Conservation (phyloP, 2,888 invertebrate genomes). For the Epirrhoe tristata region DNA sequence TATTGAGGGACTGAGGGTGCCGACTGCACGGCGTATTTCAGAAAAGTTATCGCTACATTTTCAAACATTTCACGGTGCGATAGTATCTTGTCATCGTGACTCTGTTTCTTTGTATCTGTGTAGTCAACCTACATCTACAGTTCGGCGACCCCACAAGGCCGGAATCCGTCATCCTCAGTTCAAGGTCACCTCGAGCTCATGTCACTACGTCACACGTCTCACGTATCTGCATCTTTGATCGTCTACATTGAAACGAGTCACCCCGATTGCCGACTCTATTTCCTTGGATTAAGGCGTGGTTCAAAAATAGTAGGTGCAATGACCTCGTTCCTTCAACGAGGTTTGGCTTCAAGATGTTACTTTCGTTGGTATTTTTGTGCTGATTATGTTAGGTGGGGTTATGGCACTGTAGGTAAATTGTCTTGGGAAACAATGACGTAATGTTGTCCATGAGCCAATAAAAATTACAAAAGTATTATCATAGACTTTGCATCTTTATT, state of each 20-base stretch:
- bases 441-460: background rate
- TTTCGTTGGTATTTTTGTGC: slow-evolving; percentile 73
- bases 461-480: background rate
- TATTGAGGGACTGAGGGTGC: slow-evolving; percentile 21
- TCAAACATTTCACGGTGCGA: slow-evolving; percentile 22
- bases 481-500: background rate
- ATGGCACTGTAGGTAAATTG: slow-evolving; percentile 44
- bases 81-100: slow-evolving; percentile 36
- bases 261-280: slow-evolving; percentile 65
- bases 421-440: slow-evolving; percentile 18
- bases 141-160: slow-evolving; percentile 81
- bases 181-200: slow-evolving; percentile 75
- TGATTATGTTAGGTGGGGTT: slow-evolving; percentile 58
- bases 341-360: slow-evolving; percentile 72
- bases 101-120: slow-evolving; percentile 48
- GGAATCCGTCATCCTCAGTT: slow-evolving; percentile 80
- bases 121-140: slow-evolving; percentile 62
- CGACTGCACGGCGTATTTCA: slow-evolving; percentile 22
- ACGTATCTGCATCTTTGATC: slow-evolving; percentile 73
- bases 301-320: slow-evolving; percentile 75
- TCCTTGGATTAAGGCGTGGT: slow-evolving; percentile 59
- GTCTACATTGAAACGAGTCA: slow-evolving; percentile 75
- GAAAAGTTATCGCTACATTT: slow-evolving; percentile 19
- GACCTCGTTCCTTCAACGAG: slow-evolving; percentile 65
- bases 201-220: slow-evolving; percentile 68